Conservation (phyloP, 2,113 vertebrate species). For the Pelodiscus sinensis region DNA sequence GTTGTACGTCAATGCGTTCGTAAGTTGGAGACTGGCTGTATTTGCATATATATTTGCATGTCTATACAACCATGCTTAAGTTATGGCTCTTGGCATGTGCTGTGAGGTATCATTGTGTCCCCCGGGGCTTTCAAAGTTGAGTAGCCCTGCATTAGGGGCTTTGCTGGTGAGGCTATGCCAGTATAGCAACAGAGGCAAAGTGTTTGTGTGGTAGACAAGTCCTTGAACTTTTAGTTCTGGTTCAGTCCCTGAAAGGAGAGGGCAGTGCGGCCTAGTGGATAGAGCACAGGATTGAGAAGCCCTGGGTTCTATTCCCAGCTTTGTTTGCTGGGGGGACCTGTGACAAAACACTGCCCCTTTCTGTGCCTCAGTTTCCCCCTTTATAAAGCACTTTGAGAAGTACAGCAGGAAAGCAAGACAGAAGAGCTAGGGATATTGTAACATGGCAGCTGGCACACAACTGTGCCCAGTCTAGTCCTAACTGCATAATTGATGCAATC, state of each 20-base stretch:
- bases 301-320: neutral
- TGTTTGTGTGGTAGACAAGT: neutral
- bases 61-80: too few species aligned
- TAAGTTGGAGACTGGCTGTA: too few species aligned
- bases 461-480: neutral
- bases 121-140: too few species aligned
- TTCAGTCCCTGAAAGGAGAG: neutral
- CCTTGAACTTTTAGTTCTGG: neutral
- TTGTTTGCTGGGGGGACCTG: neutral
- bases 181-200: neutral
- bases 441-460: neutral
- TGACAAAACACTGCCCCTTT: neutral
- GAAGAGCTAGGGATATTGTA: neutral
- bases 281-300: neutral
- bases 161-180: neutral
- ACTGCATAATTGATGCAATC: neutral
- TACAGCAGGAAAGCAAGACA: neutral
- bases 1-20: too few species aligned
- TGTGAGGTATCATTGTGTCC: too few species aligned
- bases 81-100: too few species aligned
- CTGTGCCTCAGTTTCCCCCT: neutral
- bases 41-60: too few species aligned
- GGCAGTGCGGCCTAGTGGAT: neutral
- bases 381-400: neutral
- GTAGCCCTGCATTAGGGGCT: too few species aligned